Evolutionary conservation across 2,888 invertebrate species (phyloP), one percentile per base, ranked within the genome.

Genomic region (Ligdia adustata): DNA sequence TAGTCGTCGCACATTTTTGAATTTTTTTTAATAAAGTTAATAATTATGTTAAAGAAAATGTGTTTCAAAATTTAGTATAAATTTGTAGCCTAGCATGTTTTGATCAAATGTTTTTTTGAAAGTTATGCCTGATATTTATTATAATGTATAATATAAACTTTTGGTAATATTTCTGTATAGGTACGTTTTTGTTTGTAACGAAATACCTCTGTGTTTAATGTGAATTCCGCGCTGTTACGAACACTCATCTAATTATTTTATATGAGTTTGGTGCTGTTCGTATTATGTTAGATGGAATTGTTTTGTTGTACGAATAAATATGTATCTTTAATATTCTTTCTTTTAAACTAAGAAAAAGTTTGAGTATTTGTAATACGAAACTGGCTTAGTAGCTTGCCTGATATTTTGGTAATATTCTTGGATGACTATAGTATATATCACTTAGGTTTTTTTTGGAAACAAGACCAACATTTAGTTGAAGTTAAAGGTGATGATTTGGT

Each of bases 1-100:
- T 82, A 83, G 82, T 82, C 82, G 75, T 81, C 79, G 75, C 76
- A 72, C 44, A 42, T 38, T 55, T 12, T 27, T 29, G n/a, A n/a
- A n/a, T n/a, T n/a, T n/a, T n/a, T n/a, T n/a, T n/a, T n/a, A n/a
- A n/a, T n/a, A n/a, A n/a, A n/a, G n/a, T n/a, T n/a, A n/a, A n/a
- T n/a, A n/a, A n/a, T n/a, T n/a, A n/a, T n/a, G n/a, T n/a, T n/a
- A n/a, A n/a, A n/a, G n/a, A n/a, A n/a, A n/a, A n/a, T n/a, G n/a
- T 20, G 15, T 20, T 32, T 45, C 18, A 16, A 38, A 24, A 27
- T 24, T 11, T 14, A n/a, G n/a, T n/a, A n/a, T n/a, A n/a, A n/a
- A n/a, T n/a, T n/a, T n/a, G n/a, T 26, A 24, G 16, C n/a, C 26
- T 13, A 26, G 22, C 26, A n/a, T 31, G 9, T 27, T 35, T 35